These are phyloP conservation scores for Macrophya alboannulata DNA, from an alignment of 2,888 invertebrate species.

Conservation along the genomic window DNA sequence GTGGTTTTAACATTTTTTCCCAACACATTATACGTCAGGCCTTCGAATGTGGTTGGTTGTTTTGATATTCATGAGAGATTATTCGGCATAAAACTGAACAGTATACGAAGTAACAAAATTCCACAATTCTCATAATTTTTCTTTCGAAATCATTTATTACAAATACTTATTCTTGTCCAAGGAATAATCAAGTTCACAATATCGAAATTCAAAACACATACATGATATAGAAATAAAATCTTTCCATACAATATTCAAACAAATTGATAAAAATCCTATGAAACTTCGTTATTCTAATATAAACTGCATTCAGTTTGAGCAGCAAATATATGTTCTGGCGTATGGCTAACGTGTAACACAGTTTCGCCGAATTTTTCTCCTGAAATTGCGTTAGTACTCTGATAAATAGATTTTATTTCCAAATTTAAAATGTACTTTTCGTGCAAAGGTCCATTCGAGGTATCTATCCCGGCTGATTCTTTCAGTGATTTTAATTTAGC, in stretches of 20 bases:
- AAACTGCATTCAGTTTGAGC: conserved; percentile 62
- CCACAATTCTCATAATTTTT: neutral
- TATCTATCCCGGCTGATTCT: conserved; percentile 4
- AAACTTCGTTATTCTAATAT: conserved; percentile 17
- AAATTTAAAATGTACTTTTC: conserved; percentile 60
- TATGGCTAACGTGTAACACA: conserved; percentile 61
- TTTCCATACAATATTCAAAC: conserved; percentile 5
- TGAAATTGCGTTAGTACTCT: conserved; percentile 57
- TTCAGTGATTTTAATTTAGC: conserved; percentile 27
- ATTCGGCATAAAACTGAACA: neutral
- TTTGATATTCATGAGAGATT: neutral
- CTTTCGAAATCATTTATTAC: neutral
- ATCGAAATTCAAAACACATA: neutral
- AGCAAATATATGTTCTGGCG: conserved; percentile 60
- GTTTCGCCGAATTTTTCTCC: conserved; percentile 62
- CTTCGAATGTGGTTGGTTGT: conserved; percentile 21
- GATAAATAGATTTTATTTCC: conserved; percentile 61
- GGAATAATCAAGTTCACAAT: neutral
- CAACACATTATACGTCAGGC: neutral
- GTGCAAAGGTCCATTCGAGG: neutral
- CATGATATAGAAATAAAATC: neutral
- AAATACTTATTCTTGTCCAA: neutral
- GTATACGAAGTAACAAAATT: neutral
- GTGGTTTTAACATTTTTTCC: conserved; percentile 6
- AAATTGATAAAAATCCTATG: conserved; percentile 7